Percentiles rank a stretch among this genome's conserved stretches.
Conservation (phyloP, 2,113 vertebrate genomes). For the Myotis brandtii region DNA sequence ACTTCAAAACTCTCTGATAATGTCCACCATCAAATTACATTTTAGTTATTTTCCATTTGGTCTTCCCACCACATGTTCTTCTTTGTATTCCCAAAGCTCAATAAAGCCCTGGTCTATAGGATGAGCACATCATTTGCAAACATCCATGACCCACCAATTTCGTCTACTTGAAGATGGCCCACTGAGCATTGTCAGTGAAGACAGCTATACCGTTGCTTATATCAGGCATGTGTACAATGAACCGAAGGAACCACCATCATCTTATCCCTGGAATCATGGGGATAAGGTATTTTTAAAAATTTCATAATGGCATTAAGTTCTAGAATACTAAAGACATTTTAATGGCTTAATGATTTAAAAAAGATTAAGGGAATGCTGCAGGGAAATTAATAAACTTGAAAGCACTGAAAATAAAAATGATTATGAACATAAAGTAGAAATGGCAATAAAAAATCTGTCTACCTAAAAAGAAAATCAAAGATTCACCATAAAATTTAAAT, state of each 20-base stretch:
- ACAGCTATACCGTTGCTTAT: neutral
- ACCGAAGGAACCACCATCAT: neutral
- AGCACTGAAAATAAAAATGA: slow-evolving; percentile 70
- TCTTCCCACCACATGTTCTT: neutral
- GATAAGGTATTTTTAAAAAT: slow-evolving; percentile 20
- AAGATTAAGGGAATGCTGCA: slow-evolving; percentile 28
- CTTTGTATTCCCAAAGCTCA: slow-evolving; percentile 23
- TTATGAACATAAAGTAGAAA: slow-evolving; percentile 67
- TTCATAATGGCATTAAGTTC: slow-evolving; percentile 18
- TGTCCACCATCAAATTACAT: neutral
- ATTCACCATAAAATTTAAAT: neutral
- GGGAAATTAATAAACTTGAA: slow-evolving; percentile 69
- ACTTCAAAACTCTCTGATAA: neutral
- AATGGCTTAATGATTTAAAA: slow-evolving; percentile 70
- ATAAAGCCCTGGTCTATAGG: slow-evolving; percentile 29
- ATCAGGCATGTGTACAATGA: neutral
- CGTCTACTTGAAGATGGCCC: neutral
- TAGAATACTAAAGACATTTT: slow-evolving; percentile 10
- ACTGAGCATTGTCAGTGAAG: neutral
- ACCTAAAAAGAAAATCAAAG: slow-evolving; percentile 56
- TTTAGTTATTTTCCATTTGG: neutral
- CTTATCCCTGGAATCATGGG: neutral
- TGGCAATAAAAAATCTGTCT: slow-evolving; percentile 59
- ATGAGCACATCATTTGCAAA: slow-evolving; percentile 43
- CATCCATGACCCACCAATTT: neutral